Evolutionary conservation across 2,113 vertebrate species (phyloP), one percentile per base, ranked within the genome.

Genomic region (Baryphthengus martii): DNA sequence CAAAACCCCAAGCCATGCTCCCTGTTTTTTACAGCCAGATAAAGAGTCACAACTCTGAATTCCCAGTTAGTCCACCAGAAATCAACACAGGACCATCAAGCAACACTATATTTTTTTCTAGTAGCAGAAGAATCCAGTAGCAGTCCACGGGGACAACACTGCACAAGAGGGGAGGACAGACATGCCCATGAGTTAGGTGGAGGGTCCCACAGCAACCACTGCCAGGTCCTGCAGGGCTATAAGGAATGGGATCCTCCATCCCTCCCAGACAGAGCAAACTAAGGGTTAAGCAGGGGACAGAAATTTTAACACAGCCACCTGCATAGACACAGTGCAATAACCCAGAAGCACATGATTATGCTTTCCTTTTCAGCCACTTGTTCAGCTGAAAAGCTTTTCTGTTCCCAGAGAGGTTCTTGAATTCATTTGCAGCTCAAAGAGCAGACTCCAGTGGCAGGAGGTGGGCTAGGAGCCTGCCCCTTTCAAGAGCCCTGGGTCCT

Each of bases 301-400:
- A 72, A 29, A 80, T 40, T 50, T 94, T 78, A 77, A 49, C 12
- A 50, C 79, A 88, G 42, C 6, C 28, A 61, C 25, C 7, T 4
- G 2, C 2, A 0, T 15, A 55, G 15, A 20, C 1, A 0, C 40
- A 55, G 14, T 1, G 4, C 78, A 11, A 28, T 85, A 53, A 58
- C 10, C 4, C 3, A 47, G 17, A 24, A 67, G 31, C 39, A 58
- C 49, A 79, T 6, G 33, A 12, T 42, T 72, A 24, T 33, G 29
- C 62, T 71, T 93, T 81, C 47, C 33, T 85, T 82, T 90, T 24
- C 49, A 59, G 53, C 3, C 33, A 45, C 80, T 81, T 89, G n/a
- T 92, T 55, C 63, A 56, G 40, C n/a, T 75, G 67, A 74, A 47
- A 82, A 85, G 18, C 3, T 2, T 71, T 92, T 79, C 62, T 87